phyloP scores from a whole-genome alignment of 2,113 vertebrate species.

The Poicephalus gulielmi region DNA sequence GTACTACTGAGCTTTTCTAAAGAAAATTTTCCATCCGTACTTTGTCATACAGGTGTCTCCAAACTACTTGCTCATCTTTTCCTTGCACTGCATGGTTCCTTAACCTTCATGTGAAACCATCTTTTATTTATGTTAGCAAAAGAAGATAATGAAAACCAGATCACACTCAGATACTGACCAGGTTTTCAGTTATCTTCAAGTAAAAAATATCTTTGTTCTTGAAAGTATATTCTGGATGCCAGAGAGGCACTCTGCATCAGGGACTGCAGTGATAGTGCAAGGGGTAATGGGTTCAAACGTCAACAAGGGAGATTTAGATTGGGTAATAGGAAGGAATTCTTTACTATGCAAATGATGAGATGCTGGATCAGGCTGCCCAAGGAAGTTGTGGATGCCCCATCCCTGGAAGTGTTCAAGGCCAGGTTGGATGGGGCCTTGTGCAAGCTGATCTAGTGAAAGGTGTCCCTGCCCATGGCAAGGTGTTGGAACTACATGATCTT shows the following conservation, averaged over 20 bases:
- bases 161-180: background rate
- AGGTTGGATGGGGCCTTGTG: background rate
- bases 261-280: background rate
- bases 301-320: background rate
- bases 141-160: background rate
- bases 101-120: background rate
- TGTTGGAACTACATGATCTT: background rate
- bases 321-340: background rate
- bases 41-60: background rate
- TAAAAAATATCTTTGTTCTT: background rate
- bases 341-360: background rate
- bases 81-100: background rate
- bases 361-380: background rate
- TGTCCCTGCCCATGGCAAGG: background rate
- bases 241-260: background rate
- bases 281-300: background rate
- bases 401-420: background rate
- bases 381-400: background rate
- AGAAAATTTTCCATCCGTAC: background rate
- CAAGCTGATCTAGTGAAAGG: background rate
- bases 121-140: background rate
- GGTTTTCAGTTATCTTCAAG: background rate
- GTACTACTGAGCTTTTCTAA: background rate
- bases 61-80: background rate
- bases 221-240: background rate